Evolutionary conservation across 2,113 vertebrate species (phyloP), one percentile per base, ranked within the genome.

Genomic region (Peromyscus polionotus): DNA sequence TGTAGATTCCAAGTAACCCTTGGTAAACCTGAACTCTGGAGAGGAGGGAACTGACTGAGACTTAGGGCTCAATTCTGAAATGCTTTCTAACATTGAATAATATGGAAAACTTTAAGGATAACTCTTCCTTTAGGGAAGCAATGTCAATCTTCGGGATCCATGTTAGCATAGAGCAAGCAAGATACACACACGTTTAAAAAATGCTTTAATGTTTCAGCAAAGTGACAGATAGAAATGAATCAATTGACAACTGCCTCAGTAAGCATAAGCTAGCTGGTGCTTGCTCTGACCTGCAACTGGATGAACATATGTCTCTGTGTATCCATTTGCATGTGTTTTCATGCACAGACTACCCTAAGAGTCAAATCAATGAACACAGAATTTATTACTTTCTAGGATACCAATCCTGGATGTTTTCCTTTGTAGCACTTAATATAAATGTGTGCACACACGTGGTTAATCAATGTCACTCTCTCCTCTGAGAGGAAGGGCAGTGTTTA

Each of bases 101-200:
- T 4, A 33, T 0, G 8, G 24, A 11, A 92, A 10, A 85, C 77
- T 79, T 0, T 28, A 36, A 89, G 51, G 28, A 61, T 93, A 39
- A 7, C 3, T 36, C 87, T 45, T 75, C 31, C 65, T 93, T 97
- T 61, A 39, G 88, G 88, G 88, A 61, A 54, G 81, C 19, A 96
- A 94, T 73, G 94, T 65, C 90, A 88, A 0, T 0, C 85, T 73
- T 96, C 75, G 90, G 33, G 88, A 84, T 92, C 93, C 81, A 0
- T 7, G 42, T 73, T 90, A 88, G 70, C 22, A 42, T 90, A 70
- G 16, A 42, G 3, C 36, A 84, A 81, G 91, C 36, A 95, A 94
- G 93, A 39, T 51, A 93, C 89, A 22, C 67, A 54, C 79, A 67
- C 45, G 7, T 5, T 12, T 22, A 91, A 95, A 95, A 98, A 97